Conservation (phyloP, 2,888 invertebrate genomes). For the Muschampia plurimacula region DNA sequence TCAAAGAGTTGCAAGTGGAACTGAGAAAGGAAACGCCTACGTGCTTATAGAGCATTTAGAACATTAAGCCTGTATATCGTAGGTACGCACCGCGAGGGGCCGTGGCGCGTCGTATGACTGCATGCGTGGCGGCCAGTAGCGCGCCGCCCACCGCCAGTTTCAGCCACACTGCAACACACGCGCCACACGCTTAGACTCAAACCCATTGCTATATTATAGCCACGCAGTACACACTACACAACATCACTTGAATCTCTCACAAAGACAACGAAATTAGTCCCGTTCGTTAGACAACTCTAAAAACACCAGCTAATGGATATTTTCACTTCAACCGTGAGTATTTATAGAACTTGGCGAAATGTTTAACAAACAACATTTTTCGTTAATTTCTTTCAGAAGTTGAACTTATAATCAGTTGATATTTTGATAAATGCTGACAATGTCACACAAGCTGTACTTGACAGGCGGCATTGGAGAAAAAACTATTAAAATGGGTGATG, state of each 20-base stretch:
- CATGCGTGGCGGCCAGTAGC: slow-evolving; percentile 93
- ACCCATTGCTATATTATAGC: not conserved
- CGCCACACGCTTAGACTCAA: slow-evolving; percentile 56
- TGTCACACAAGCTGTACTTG: slow-evolving; percentile 17
- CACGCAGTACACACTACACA: slow-evolving; percentile 21
- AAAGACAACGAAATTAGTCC: not conserved
- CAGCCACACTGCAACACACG: slow-evolving; percentile 93
- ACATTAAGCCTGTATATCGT: slow-evolving; percentile 19
- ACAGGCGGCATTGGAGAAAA: slow-evolving; percentile 9
- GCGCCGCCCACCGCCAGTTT: slow-evolving; percentile 94
- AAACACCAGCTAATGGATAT: not conserved
- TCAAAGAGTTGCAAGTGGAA: not conserved
- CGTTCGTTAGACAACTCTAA: slow-evolving; percentile 1
- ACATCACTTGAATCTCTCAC: not conserved
- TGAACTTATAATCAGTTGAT: not conserved
- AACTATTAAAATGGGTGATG: slow-evolving; percentile 7
- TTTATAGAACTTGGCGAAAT: slow-evolving; percentile 15
- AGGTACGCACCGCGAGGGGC: slow-evolving; percentile 89
- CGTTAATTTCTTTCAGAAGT: not conserved
- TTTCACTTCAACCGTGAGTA: not conserved
- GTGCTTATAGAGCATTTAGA: slow-evolving; percentile 1
- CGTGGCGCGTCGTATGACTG: slow-evolving; percentile 90
- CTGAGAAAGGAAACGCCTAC: not conserved
- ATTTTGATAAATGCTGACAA: slow-evolving; percentile 14
- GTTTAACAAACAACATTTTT: not conserved